These are phyloP conservation scores for Anas platyrhynchos DNA, from an alignment of 2,113 vertebrate genomes.

Conservation along the genomic window DNA sequence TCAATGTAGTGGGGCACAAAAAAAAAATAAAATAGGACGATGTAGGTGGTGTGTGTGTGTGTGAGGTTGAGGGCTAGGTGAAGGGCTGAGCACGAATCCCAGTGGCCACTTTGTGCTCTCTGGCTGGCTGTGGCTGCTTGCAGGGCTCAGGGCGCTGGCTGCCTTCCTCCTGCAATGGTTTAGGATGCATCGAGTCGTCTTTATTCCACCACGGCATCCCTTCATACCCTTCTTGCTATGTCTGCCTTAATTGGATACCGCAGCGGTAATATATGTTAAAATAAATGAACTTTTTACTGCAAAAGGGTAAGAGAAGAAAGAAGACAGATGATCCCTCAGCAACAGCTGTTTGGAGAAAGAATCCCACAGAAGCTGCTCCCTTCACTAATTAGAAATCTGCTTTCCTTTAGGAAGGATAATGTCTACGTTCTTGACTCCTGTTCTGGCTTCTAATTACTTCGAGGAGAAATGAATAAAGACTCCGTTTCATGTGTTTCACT, in stretches of 20 bases:
- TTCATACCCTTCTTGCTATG: background rate
- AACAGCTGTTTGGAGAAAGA: constrained; percentile 53
- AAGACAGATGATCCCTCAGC: constrained; percentile 34
- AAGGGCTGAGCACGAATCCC: background rate
- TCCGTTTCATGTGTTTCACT: constrained; percentile 60
- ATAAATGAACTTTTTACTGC: constrained; percentile 55
- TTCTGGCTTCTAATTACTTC: constrained; percentile 72
- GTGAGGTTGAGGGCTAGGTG: background rate
- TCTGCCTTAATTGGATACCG: constrained; percentile 55
- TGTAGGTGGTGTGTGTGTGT: fast-evolving
- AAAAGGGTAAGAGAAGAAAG: constrained; percentile 25
- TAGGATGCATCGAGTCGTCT: fast-evolving
- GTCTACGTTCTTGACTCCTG: constrained; percentile 51
- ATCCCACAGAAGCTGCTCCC: constrained; percentile 35
- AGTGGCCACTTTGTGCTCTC: background rate
- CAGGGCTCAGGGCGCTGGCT: background rate
- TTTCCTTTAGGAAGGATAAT: constrained; percentile 58
- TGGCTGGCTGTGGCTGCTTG: background rate
- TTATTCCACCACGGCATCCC: fast-evolving
- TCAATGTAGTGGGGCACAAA: background rate
- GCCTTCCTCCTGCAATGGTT: background rate
- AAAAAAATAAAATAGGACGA: background rate
- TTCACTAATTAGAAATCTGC: constrained; percentile 74
- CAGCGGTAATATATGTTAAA: background rate
- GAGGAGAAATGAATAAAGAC: constrained; percentile 73